phyloP scores from a whole-genome alignment of 1,140 invertebrate species.

The Samia ricini region DNA sequence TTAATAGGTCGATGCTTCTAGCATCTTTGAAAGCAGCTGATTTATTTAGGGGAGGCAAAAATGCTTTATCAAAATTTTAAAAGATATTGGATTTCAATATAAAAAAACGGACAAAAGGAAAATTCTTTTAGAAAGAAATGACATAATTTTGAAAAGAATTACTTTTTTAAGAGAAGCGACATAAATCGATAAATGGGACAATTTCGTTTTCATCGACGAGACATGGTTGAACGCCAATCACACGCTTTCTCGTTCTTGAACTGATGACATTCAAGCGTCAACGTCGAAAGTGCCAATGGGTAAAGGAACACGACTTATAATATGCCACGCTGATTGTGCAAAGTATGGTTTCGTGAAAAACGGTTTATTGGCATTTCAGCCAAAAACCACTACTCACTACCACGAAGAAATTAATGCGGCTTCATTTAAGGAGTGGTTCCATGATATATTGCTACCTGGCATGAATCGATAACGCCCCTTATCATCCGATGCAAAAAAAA shows the following conservation, averaged over 20 bases:
- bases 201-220: slow-evolving; percentile 30
- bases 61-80: slow-evolving; percentile 15
- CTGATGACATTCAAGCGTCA: slow-evolving; percentile 21
- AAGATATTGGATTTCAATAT: slow-evolving; percentile 14
- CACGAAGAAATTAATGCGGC: slow-evolving; percentile 19
- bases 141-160: slow-evolving; percentile 14
- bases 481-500: slow-evolving; percentile 32
- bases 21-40: slow-evolving; percentile 14
- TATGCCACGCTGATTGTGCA: slow-evolving; percentile 27
- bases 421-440: slow-evolving; percentile 12
- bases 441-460: slow-evolving; percentile 1
- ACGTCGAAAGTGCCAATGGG: slow-evolving; percentile 24
- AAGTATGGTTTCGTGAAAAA: slow-evolving; percentile 15
- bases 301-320: slow-evolving; percentile 27
- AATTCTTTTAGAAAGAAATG: slow-evolving; percentile 20
- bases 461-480: slow-evolving; percentile 14
- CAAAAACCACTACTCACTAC: slow-evolving; percentile 19
- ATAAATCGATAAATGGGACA: slow-evolving; percentile 22
- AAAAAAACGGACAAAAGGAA: slow-evolving; percentile 22
- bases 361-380: slow-evolving; percentile 20
- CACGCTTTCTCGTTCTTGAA: slow-evolving; percentile 22
- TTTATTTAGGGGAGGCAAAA: slow-evolving; percentile 11
- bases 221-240: slow-evolving; percentile 36
- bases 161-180: slow-evolving; percentile 25
- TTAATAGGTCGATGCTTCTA: neutral